Base-by-base conservation (phyloP, 2,113 vertebrate species). In the Pluvianellus socialis region DNA sequence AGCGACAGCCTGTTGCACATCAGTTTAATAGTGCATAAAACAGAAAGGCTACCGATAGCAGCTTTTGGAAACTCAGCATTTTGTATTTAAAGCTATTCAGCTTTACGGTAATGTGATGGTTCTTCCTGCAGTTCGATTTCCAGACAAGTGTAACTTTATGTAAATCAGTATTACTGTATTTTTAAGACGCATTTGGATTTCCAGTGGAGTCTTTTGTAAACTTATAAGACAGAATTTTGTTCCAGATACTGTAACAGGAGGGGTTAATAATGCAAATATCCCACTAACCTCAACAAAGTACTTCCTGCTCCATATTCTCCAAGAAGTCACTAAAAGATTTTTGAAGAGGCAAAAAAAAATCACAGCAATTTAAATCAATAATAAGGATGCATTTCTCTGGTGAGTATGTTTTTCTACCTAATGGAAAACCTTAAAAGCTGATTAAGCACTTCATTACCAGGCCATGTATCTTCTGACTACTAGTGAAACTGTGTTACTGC, bases 81-180 rank as follows among this genome's bases (percentile, higher is more conserved):
- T 96, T 97, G 80, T 71, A 95, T 96, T 97, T 94, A 92, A 93
- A 96, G 44, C 72, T 83, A 86, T 83, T 95, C 86, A 92, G 18
- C 74, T 94, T 96, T 88, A 74, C 55, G 65, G 52, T 93, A 96
- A 94, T 94, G 80, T 7, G 70, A 50, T 70, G 33, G 79, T 45
- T 96, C 21, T 23, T 89, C 88, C 66, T 90, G 80, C 67, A 90
- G 65, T 63, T 86, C 62, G 58, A 63, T 81, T 88, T 81, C 53
- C 77, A 94, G 56, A 85, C 32, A 73, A 14, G 6, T 18, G 21
- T 72, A n/a, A n/a, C 40, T 91, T 77, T 89, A 40, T 52, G 26
- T 52, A 74, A 76, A 83, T 38, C n/a, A 80, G 15, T 19, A 55
- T 44, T 70, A 45, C 67, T 33, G 28, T 28, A 55, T 83, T 95